Evolutionary conservation across 2,888 invertebrate species (phyloP), one percentile per base, ranked within the genome.

Genomic region (Apamea monoglypha): DNA sequence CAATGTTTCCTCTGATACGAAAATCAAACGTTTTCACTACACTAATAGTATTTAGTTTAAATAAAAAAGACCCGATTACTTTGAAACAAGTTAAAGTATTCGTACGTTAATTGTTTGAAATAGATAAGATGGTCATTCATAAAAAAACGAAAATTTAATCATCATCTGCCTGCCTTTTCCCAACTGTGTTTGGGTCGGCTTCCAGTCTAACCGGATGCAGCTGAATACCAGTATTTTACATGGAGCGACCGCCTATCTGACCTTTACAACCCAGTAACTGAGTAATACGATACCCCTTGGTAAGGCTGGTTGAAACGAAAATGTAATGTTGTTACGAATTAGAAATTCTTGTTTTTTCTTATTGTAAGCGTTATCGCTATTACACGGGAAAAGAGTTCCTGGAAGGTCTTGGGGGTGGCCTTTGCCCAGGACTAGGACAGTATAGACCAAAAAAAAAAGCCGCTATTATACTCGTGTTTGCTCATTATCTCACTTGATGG

Each of bases 1-100:
- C 86, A 80, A 89, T 63, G 40, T 66, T 79, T 36, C 61, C 59
- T 75, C 69, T 56, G 72, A 81, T 85, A 85, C 61, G 67, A 72
- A 75, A 77, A 77, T 77, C 71, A 36, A 76, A 80, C 87, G 63
- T 84, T 75, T 79, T 56, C 25, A 72, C 53, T 72, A 25, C 25
- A 72, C 53, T 72, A 25, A 18, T 21, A 32, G 21, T 61, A 72
- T 82, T 82, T 66, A 71, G 70, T 82, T 74, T 36, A 67, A 85
- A 83, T 70, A 70, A 70, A 81, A 63, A 69, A 56, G 50, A 73
- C 56, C 32, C 14, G 61, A 80, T 56, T 82, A 80, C 80, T 47
- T 8, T 64, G 71, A 80, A 84, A 32, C 25, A 47, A 44, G 53
- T 63, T 63, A 44, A 79, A n/a, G n/a, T n/a, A n/a, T n/a, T n/a